phyloP scores from a whole-genome alignment of 2,888 invertebrate species.

The Drosophila subquinaria region DNA sequence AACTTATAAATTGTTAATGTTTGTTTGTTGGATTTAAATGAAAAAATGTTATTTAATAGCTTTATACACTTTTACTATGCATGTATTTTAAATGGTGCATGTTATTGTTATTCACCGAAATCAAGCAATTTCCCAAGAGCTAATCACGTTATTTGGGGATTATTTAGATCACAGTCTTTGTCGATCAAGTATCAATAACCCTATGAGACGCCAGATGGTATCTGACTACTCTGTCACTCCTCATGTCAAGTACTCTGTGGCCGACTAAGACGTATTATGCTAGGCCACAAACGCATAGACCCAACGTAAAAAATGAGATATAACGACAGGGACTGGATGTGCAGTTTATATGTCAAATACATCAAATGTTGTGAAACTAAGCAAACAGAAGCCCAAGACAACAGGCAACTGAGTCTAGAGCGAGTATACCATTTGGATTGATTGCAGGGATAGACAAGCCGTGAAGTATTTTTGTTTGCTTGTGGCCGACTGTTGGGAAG shows the following conservation, averaged over 20 bases:
- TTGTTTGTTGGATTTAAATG: too few relatives aligned
- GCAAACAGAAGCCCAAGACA: constrained; percentile 63
- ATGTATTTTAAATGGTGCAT: not conserved
- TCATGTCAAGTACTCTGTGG: constrained; percentile 44
- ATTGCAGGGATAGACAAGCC: constrained; percentile 60
- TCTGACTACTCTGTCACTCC: constrained; percentile 23
- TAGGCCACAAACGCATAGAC: constrained; percentile 43
- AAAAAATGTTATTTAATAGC: not conserved
- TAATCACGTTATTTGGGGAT: constrained; percentile 10
- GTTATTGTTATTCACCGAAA: not conserved
- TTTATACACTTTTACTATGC: constrained; percentile 62
- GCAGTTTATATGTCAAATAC: constrained; percentile 76
- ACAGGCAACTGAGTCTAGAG: constrained; percentile 53
- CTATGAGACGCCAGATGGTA: constrained; percentile 34
- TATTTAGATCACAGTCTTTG: constrained; percentile 31
- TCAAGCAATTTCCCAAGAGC: not conserved
- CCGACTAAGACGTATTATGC: constrained; percentile 74
- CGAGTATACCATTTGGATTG: constrained; percentile 81
- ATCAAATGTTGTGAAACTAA: constrained; percentile 65
- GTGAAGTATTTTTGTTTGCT: constrained; percentile 65
- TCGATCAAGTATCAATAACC: constrained; percentile 64
- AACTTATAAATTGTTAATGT: too few relatives aligned
- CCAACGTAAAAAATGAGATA: constrained; percentile 60
- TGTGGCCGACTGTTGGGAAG: constrained; percentile 34
- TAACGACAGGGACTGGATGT: constrained; percentile 40